phyloP scores from a whole-genome alignment of 1,140 invertebrate genomes.

The Drosophila pseudoananassae region DNA sequence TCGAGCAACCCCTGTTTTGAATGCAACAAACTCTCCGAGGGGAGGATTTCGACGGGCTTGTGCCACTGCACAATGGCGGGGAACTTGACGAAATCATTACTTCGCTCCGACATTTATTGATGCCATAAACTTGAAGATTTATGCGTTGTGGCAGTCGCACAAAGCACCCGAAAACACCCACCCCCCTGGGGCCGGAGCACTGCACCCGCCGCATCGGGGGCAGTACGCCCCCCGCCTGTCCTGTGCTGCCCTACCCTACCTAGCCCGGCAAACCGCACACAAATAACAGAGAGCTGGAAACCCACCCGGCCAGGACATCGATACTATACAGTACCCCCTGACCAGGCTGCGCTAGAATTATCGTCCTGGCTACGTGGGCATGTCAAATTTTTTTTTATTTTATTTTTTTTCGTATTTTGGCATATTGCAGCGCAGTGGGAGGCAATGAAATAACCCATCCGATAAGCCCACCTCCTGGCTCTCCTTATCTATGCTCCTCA shows the following conservation, averaged over 20 bases:
- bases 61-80: constrained; percentile 60
- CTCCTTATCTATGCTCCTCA: constrained; percentile 25
- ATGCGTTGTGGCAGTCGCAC: constrained; percentile 59
- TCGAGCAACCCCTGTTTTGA: constrained; percentile 30
- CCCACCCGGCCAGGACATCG: constrained; percentile 54
- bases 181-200: constrained; percentile 21
- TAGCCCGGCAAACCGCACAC: constrained; percentile 14
- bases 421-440: constrained; percentile 76
- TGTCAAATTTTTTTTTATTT: constrained; percentile 59
- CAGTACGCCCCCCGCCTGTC: neutral
- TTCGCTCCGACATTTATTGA: constrained; percentile 80
- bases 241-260: too few relatives aligned
- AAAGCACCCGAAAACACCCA: constrained; percentile 43
- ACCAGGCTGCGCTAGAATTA: constrained; percentile 22
- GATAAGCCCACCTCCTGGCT: constrained; percentile 12
- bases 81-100: constrained; percentile 82
- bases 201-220: constrained; percentile 26
- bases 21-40: constrained; percentile 16
- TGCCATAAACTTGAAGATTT: constrained; percentile 82
- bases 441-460: constrained; percentile 24
- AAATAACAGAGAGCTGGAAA: neutral
- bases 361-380: constrained; percentile 60
- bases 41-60: constrained; percentile 41
- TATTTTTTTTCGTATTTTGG: constrained; percentile 46
- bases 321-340: constrained; percentile 36